Conservation (phyloP, 2,888 invertebrate species). For the Psylliodes chrysocephalus region DNA sequence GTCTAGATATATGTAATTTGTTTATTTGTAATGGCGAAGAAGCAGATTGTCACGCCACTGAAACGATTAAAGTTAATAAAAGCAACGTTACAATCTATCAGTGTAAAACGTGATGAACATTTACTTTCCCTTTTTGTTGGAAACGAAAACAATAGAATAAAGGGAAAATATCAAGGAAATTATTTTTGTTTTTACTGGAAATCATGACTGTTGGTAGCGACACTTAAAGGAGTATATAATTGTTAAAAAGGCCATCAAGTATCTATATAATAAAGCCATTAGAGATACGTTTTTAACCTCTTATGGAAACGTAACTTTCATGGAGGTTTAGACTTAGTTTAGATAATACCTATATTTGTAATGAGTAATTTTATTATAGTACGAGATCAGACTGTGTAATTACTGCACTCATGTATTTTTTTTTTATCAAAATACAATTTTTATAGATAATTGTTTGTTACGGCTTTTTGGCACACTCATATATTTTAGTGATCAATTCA, state of each 20-base stretch:
- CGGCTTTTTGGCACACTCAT: too few species aligned
- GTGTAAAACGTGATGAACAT: conserved; percentile 2
- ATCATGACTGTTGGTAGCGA: conserved; percentile 12
- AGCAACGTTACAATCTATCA: background rate
- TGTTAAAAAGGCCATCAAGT: background rate
- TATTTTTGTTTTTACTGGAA: conserved; percentile 17
- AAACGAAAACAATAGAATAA: background rate
- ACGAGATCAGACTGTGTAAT: too few species aligned
- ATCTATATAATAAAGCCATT: background rate
- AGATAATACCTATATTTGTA: too few species aligned
- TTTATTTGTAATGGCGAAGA: too few species aligned
- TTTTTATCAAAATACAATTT: too few species aligned
- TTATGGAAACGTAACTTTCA: background rate
- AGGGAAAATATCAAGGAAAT: conserved; percentile 14
- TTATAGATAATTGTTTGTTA: too few species aligned
- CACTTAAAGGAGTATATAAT: conserved; percentile 20
- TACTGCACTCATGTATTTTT: too few species aligned
- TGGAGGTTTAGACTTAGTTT: too few species aligned
- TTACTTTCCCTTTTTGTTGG: conserved; percentile 26
- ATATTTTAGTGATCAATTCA: too few species aligned
- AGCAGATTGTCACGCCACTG: background rate
- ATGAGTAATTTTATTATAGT: too few species aligned
- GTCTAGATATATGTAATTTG: too few species aligned
- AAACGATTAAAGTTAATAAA: background rate
- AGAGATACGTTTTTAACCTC: background rate